A percentile compares a stretch with the other conserved stretches of the same genome.
Conservation (phyloP, 1,140 invertebrate genomes). For the Melitaea cinxia region DNA sequence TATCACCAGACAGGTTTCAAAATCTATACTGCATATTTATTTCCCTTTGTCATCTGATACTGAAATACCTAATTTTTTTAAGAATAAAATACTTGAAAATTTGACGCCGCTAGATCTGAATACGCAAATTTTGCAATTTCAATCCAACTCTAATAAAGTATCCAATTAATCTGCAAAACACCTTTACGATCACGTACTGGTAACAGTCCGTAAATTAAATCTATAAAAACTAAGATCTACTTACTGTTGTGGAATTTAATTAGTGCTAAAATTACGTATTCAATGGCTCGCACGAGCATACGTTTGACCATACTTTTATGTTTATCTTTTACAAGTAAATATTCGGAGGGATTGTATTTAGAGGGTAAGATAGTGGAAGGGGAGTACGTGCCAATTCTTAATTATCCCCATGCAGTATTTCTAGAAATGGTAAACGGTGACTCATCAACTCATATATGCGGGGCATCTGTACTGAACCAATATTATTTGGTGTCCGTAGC, state of each 20-base stretch:
- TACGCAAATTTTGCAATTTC: neutral
- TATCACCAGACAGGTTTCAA: too few species aligned
- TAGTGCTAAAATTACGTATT: neutral
- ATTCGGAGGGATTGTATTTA: slow-evolving; percentile 8
- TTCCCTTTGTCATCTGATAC: too few species aligned
- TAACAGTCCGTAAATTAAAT: slow-evolving; percentile 15
- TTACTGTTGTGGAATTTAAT: slow-evolving; percentile 11
- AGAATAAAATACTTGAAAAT: too few species aligned
- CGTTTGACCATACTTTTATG: slow-evolving; percentile 7
- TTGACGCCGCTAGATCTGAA: too few species aligned
- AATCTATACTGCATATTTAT: too few species aligned
- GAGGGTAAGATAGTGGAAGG: slow-evolving; percentile 46
- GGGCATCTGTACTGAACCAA: slow-evolving; percentile 49
- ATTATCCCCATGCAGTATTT: slow-evolving; percentile 50
- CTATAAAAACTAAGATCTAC: slow-evolving; percentile 12
- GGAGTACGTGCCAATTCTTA: slow-evolving; percentile 30
- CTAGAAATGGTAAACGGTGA: slow-evolving; percentile 27
- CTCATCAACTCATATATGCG: slow-evolving; percentile 33
- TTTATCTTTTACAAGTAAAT: slow-evolving; percentile 2
- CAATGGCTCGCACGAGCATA: slow-evolving; percentile 10
- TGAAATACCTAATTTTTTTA: too few species aligned
- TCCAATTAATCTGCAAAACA: slow-evolving; percentile 11
- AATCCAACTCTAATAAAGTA: neutral
- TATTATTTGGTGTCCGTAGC: slow-evolving; percentile 47
- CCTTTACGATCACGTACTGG: slow-evolving; percentile 18